Conservation (phyloP, 2,888 invertebrate species). For the Microchrysa polita region DNA sequence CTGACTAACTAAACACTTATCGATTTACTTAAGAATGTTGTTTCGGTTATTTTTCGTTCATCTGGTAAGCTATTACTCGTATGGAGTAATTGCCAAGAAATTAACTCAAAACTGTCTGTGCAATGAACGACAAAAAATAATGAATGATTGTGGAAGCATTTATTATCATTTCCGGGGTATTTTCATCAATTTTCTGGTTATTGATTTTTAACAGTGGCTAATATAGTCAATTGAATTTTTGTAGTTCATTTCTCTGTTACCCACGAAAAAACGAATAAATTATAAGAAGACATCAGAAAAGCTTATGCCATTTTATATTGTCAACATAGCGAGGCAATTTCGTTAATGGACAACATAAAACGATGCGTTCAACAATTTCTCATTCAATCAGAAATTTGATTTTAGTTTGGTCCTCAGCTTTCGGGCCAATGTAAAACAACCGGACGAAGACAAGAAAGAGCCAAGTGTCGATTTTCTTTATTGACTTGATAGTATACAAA, state of each 20-base stretch:
- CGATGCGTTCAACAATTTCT: no score
- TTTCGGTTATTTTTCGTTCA: no score
- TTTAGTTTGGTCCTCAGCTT: not conserved
- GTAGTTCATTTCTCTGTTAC: not conserved
- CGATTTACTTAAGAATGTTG: not conserved
- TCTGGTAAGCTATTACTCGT: no score
- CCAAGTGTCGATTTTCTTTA: not conserved
- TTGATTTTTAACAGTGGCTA: constrained; percentile 1
- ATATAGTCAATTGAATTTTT: not conserved
- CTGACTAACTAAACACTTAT: not conserved
- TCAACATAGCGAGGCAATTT: constrained; percentile 13
- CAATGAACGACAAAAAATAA: not conserved
- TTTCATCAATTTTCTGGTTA: constrained; percentile 6
- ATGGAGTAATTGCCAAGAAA: no score
- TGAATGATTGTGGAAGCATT: not conserved
- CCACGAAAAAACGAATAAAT: not conserved
- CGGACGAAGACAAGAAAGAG: not conserved
- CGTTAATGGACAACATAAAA: constrained; percentile 11
- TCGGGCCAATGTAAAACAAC: not conserved
- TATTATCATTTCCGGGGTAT: constrained; percentile 7
- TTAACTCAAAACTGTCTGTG: no score
- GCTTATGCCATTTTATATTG: no score
- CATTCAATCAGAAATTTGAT: constrained; percentile 5
- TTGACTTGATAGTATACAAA: constrained; percentile 17
- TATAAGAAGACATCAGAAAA: no score